Percentiles rank a stretch among this genome's conserved stretches.
Conservation (phyloP, 2,113 vertebrate genomes). For the Jacana jacana region DNA sequence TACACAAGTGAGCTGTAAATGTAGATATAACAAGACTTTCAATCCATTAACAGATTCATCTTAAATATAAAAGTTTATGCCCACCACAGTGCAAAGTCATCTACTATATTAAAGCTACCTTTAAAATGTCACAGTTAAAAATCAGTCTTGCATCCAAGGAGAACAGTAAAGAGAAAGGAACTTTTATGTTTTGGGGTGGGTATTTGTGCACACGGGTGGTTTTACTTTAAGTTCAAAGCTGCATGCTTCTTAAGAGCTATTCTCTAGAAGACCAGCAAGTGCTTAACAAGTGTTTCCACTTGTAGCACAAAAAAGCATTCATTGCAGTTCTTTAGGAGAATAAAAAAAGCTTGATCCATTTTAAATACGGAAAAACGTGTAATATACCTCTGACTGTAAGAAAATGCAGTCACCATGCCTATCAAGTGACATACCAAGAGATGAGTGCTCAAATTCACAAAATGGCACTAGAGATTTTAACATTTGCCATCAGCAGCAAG, state of each 20-base stretch:
- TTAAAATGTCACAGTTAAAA: not conserved
- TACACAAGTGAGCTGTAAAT: not conserved
- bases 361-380: not conserved
- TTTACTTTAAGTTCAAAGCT: not conserved
- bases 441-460: not conserved
- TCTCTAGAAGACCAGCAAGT: not conserved
- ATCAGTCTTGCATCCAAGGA: not conserved
- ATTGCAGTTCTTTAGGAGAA: not conserved
- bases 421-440: not conserved
- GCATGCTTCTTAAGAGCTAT: not conserved
- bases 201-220: accelerated
- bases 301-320: not conserved
- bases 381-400: not conserved
- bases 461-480: not conserved
- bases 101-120: not conserved
- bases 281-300: not conserved
- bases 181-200: not conserved
- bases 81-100: not conserved
- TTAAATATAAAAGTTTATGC: not conserved
- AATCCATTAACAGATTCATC: not conserved
- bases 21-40: not conserved
- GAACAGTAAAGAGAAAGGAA: not conserved
- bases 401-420: not conserved
- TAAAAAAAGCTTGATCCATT: not conserved
- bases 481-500: not conserved